phyloP scores from a whole-genome alignment of 2,797 vertebrate genomes.

The Octomys mimax region DNA sequence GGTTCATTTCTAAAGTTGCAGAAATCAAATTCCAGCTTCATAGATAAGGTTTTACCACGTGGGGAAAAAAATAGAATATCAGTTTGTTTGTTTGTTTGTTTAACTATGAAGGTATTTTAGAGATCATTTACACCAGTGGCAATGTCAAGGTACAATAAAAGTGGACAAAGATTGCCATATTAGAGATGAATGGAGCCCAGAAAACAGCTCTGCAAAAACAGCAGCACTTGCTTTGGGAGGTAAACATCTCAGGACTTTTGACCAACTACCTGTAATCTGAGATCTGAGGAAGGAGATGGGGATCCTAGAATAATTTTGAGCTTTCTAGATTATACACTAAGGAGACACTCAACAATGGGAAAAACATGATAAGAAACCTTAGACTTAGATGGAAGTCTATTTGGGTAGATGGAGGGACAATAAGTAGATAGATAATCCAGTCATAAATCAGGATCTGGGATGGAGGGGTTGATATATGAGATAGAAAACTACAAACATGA shows the following conservation, averaged over 20 bases:
- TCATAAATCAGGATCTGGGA: neutral
- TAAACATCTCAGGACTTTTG: neutral
- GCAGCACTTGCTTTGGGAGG: neutral
- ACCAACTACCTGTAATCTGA: neutral
- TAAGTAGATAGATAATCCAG: neutral
- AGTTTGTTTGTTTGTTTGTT: neutral
- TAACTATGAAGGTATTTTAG: neutral
- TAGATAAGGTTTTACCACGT: neutral
- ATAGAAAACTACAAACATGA: neutral
- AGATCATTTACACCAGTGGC: neutral
- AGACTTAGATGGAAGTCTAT: neutral
- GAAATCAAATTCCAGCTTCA: constrained; percentile 38
- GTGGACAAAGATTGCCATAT: neutral
- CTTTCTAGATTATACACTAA: neutral
- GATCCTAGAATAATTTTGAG: neutral
- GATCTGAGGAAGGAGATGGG: neutral
- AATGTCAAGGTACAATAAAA: neutral
- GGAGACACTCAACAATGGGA: neutral
- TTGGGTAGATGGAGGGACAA: neutral
- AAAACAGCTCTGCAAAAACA: neutral
- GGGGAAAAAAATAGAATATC: neutral
- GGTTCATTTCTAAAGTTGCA: constrained; percentile 3
- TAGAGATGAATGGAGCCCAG: neutral
- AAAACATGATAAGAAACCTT: neutral
- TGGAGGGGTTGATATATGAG: neutral